Percentiles rank a stretch among this genome's conserved stretches.
These are phyloP conservation scores for Heliangelus exortis DNA, from an alignment of 2,797 vertebrate genomes.

Conservation along the genomic window DNA sequence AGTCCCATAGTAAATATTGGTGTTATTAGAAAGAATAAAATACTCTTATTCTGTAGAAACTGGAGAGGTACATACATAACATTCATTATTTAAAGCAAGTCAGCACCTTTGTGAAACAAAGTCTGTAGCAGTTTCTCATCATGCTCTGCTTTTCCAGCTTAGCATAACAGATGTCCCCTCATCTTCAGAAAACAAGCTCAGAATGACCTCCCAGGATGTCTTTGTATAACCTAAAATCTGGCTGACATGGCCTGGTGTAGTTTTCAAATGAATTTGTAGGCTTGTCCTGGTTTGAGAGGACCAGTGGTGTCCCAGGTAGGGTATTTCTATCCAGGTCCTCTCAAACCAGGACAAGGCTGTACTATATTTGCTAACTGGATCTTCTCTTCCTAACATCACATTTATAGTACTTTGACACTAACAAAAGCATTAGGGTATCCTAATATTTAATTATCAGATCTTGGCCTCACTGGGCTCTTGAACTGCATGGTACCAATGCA, in stretches of 20 bases:
- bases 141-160: neutral
- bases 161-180: neutral
- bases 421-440: neutral
- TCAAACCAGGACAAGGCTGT: neutral
- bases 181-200: neutral
- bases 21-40: neutral
- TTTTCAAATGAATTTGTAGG: neutral
- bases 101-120: neutral
- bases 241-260: neutral
- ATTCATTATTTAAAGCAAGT: neutral
- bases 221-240: neutral
- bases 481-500: accelerated
- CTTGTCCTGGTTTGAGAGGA: too few relatives aligned
- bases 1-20: neutral
- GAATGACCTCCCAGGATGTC: neutral
- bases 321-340: too few relatives aligned
- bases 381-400: neutral
- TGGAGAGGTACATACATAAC: neutral
- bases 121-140: neutral
- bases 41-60: neutral
- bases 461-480: neutral
- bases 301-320: too few relatives aligned
- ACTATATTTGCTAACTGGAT: neutral
- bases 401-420: neutral
- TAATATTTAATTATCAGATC: neutral